A percentile compares a stretch with the other conserved stretches of the same genome.
phyloP scores from a whole-genome alignment of 2,113 vertebrate genomes.

The Otis tarda region DNA sequence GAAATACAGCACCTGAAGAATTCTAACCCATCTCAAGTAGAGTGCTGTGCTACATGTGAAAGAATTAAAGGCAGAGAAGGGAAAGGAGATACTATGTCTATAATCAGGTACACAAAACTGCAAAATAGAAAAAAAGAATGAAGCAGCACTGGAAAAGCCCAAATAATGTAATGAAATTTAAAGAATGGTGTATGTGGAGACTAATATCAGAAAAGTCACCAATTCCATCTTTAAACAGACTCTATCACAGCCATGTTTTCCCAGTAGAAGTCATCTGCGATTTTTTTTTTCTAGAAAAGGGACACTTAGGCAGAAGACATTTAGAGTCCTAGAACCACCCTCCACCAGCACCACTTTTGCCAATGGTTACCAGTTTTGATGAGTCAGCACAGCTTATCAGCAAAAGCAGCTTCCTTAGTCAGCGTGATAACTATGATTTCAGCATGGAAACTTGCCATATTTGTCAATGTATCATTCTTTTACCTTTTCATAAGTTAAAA shows the following conservation, averaged over 20 bases:
- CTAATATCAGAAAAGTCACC: not conserved
- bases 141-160: not conserved
- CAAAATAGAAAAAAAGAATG: not conserved
- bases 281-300: not conserved
- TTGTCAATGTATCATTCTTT: constrained; percentile 21
- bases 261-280: not conserved
- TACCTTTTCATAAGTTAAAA: constrained; percentile 26
- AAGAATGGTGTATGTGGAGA: not conserved
- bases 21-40: not conserved
- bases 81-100: not conserved
- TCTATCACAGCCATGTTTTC: not conserved
- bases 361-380: not conserved
- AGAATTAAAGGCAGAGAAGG: not conserved
- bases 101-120: not conserved
- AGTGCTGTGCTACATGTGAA: not conserved
- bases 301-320: not conserved
- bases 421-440: not conserved
- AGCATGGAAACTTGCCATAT: not conserved
- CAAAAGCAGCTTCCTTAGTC: not conserved
- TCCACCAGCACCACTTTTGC: not conserved
- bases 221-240: not conserved
- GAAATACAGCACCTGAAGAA: not conserved
- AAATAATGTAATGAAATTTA: not conserved
- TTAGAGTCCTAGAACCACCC: not conserved
- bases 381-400: not conserved